Conservation (phyloP, 2,113 vertebrate genomes). For the Arenaria interpres region DNA sequence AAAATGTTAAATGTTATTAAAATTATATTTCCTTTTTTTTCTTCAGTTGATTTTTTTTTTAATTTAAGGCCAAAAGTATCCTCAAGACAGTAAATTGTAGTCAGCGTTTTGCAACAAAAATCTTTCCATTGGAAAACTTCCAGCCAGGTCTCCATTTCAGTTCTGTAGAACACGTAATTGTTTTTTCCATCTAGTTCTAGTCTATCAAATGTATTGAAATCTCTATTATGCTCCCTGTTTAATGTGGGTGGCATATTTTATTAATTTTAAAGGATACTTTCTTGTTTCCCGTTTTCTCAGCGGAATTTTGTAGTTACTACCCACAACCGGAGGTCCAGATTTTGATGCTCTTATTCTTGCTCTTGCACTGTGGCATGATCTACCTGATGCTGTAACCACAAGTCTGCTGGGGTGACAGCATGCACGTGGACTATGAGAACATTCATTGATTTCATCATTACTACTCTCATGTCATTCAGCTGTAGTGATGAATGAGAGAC, state of each 20-base stretch:
- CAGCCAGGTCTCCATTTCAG: conserved; percentile 18
- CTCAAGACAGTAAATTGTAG: background rate
- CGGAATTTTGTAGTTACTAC: background rate
- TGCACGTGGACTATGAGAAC: background rate
- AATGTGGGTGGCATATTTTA: background rate
- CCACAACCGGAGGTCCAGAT: background rate
- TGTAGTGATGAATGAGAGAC: background rate
- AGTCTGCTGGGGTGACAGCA: background rate
- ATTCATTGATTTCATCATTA: background rate
- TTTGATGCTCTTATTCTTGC: background rate
- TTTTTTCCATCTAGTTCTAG: conserved; percentile 11
- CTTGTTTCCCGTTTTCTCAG: background rate
- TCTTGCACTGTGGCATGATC: background rate
- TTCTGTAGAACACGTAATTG: background rate
- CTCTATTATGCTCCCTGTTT: background rate
- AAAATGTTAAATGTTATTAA: background rate
- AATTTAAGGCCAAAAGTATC: background rate
- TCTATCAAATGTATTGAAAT: background rate
- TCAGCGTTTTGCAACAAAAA: background rate
- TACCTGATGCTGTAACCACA: background rate
- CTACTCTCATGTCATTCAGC: background rate
- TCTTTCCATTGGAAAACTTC: conserved; percentile 26
- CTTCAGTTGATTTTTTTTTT: background rate
- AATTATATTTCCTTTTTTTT: background rate
- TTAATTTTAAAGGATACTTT: background rate